Evolutionary conservation across 2,797 vertebrate genomes (phyloP).

Genomic region (Takifugu ocellatus): DNA sequence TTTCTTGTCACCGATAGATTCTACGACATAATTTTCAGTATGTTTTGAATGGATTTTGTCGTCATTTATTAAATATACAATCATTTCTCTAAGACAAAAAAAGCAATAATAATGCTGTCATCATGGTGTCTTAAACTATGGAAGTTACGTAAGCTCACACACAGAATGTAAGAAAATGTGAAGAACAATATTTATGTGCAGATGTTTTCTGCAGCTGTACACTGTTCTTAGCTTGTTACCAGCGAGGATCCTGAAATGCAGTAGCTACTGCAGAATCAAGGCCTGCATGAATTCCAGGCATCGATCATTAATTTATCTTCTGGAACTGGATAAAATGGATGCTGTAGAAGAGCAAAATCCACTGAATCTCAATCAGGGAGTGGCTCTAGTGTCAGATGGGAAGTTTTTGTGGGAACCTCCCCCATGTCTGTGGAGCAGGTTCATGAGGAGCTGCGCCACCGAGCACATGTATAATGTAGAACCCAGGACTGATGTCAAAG

Average conservation of each 20-base stretch:
- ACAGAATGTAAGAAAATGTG: constrained; percentile 2
- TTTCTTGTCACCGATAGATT: too few relatives aligned
- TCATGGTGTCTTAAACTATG: too few relatives aligned
- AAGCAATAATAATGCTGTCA: too few relatives aligned
- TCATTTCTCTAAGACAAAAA: too few relatives aligned
- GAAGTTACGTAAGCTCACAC: background rate
- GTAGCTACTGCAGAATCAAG: constrained; percentile 10
- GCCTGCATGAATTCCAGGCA: constrained; percentile 18
- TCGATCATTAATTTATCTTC: constrained; percentile 47
- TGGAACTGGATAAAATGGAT: constrained; percentile 19
- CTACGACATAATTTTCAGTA: too few relatives aligned
- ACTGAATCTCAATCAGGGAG: constrained; percentile 36
- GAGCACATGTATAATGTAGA: constrained; percentile 66
- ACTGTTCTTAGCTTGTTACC: constrained; percentile 11
- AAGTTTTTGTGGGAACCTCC: constrained; percentile 28
- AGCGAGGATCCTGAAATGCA: constrained; percentile 2
- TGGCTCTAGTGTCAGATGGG: constrained; percentile 24
- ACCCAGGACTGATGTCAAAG: constrained; percentile 47
- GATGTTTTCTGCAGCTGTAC: constrained; percentile 30
- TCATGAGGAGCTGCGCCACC: constrained; percentile 50
- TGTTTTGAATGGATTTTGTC: constrained; percentile 12
- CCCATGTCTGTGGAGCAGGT: constrained; percentile 35
- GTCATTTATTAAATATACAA: constrained; percentile 7
- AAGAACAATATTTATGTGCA: constrained; percentile 22
- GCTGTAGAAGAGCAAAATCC: constrained; percentile 36